Conservation (phyloP, 2,888 invertebrate species). For the Asteroscopus sphinx region DNA sequence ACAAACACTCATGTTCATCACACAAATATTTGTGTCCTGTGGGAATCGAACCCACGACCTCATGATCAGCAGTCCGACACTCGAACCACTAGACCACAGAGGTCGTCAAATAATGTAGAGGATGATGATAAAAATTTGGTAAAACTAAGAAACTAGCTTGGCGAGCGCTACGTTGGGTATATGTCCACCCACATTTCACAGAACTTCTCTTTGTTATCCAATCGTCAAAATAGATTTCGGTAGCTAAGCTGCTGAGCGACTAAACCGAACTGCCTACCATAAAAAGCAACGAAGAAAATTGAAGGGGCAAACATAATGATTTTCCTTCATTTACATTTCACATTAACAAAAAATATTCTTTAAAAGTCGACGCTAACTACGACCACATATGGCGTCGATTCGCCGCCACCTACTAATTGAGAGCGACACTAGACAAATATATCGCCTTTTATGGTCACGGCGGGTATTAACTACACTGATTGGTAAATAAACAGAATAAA, state of each 20-base stretch:
- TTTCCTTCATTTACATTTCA: constrained; percentile 81
- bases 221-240: constrained; percentile 10
- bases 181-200: too few species aligned
- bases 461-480: constrained; percentile 83
- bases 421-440: constrained; percentile 87
- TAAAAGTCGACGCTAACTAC: constrained; percentile 79
- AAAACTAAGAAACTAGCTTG: too few species aligned
- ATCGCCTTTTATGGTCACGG: constrained; percentile 86
- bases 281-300: constrained; percentile 76
- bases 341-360: constrained; percentile 83
- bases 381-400: constrained; percentile 87
- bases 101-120: too few species aligned
- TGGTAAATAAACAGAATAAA: constrained; percentile 86
- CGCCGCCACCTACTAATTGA: constrained; percentile 85
- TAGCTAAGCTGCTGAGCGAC: constrained; percentile 37
- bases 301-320: constrained; percentile 85
- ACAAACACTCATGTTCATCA: too few species aligned
- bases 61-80: too few species aligned
- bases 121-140: too few species aligned
- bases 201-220: background rate
- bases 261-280: constrained; percentile 66
- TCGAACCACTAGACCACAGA: too few species aligned
- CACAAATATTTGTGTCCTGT: too few species aligned
- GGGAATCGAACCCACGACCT: too few species aligned
- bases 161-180: too few species aligned